phyloP scores from a whole-genome alignment of 2,888 invertebrate species.

The Notocelia uddmanniana region DNA sequence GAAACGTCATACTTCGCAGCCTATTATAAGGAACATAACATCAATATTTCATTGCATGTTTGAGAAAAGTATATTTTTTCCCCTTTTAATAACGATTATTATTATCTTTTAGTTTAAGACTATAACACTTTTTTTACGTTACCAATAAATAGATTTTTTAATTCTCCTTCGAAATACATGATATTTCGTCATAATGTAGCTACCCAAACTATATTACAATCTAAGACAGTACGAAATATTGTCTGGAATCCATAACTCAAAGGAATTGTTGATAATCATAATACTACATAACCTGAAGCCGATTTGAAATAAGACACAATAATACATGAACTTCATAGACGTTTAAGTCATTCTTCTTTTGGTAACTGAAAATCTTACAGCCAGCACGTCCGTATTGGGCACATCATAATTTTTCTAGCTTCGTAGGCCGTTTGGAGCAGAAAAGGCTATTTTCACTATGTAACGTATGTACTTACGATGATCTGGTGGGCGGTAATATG shows the following conservation, averaged over 20 bases:
- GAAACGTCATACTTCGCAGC: no score
- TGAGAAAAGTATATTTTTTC: no score
- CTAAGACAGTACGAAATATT: background rate
- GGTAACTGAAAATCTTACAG: background rate
- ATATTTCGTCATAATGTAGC: background rate
- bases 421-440: background rate
- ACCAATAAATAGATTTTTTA: no score
- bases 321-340: background rate
- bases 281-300: background rate
- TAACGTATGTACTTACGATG: background rate
- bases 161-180: background rate
- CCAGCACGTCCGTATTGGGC: conserved; percentile 1
- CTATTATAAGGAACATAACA: no score
- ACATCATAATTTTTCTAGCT: conserved; percentile 6
- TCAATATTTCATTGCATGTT: no score
- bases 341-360: background rate
- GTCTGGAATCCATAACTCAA: conserved; percentile 20
- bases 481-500: background rate
- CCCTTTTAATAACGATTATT: no score
- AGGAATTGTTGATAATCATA: background rate
- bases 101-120: no score
- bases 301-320: background rate
- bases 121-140: no score
- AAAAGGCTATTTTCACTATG: background rate
- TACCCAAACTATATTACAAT: background rate